Evolutionary conservation across 2,113 vertebrate genomes (phyloP), one percentile per base, ranked within the genome.

Genomic region (Pogonocichla stellata): DNA sequence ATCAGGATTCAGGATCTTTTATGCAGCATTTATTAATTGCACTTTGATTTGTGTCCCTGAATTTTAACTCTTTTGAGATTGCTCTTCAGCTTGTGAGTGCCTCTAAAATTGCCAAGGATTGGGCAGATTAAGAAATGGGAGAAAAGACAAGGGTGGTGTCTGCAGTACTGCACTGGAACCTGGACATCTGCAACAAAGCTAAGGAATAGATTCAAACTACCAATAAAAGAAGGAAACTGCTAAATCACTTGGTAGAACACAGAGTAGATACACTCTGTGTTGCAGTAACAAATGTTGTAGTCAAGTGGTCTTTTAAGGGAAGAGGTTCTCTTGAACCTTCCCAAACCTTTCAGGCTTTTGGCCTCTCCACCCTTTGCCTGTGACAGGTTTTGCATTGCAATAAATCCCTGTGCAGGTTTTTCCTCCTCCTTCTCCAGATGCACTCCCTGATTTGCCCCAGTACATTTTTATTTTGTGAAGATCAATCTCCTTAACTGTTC

Each of bases 21-120:
- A 42, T 71, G 43, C 18, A 53, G 67, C 56, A 50, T 20, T 83
- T 96, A 94, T 96, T 96, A 92, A 94, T 86, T 94, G 89, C 36
- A 10, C 70, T 96, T 97, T 93, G 80, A 93, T 94, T 92, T 92
- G 84, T 36, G 51, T 77, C 57, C n/a, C 53, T 82, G 70, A 38
- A 36, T 87, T 86, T 95, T 96, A 96, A 88, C 88, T 51, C 90
- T 81, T 92, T 81, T 48, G 92, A 48, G 43, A 56, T 43, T n/a
- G 33, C 47, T 83, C 8, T 73, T 75, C 34, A 57, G 40, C 57
- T 80, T 26, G 0, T 2, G 19, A 42, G 5, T 38, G 15, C 23
- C 25, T 9, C 40, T 78, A 14, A 86, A 66, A 70, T 60, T 61
- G 25, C 10, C 10, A 60, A 4, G 19, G 8, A n/a, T n/a, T 47